Percentiles rank a stretch among this genome's conserved stretches.
Conservation (phyloP, 2,888 invertebrate species). For the Spatulosminthurus flaviceps region DNA sequence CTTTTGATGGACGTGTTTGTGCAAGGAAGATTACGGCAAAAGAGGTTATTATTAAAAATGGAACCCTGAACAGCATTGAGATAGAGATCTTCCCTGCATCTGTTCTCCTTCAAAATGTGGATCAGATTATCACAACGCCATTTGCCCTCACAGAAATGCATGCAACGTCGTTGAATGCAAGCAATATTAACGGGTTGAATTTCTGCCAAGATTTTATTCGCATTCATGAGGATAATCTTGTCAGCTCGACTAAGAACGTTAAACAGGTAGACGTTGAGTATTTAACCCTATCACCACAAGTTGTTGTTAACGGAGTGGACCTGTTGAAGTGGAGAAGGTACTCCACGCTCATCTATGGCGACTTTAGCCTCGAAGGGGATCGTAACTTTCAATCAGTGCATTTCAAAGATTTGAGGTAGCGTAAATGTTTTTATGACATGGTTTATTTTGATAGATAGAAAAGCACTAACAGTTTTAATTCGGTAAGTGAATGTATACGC, state of each 20-base stretch:
- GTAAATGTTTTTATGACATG: too few relatives aligned
- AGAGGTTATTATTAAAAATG: slow-evolving; percentile 33
- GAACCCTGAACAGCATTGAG: slow-evolving; percentile 51
- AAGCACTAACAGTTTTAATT: too few relatives aligned
- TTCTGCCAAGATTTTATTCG: slow-evolving; percentile 48
- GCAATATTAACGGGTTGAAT: slow-evolving; percentile 38
- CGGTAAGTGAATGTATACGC: too few relatives aligned
- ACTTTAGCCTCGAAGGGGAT: slow-evolving; percentile 28
- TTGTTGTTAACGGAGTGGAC: slow-evolving; percentile 48
- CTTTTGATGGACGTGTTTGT: slow-evolving; percentile 33
- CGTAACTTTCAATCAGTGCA: slow-evolving; percentile 29
- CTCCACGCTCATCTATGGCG: slow-evolving; percentile 30
- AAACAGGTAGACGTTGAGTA: slow-evolving; percentile 33
- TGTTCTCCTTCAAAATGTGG: slow-evolving; percentile 48
- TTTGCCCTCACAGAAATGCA: slow-evolving; percentile 18
- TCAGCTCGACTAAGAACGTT: slow-evolving; percentile 38
- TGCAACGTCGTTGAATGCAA: slow-evolving; percentile 9
- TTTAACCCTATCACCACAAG: slow-evolving; percentile 30
- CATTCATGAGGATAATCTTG: slow-evolving; percentile 47
- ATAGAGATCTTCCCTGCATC: slow-evolving; percentile 42
- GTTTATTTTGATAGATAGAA: too few relatives aligned
- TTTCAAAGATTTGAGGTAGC: slow-evolving; percentile 45
- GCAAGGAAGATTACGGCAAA: slow-evolving; percentile 28
- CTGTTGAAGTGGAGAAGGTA: slow-evolving; percentile 52
- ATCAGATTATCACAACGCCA: background rate